Conservation (phyloP, 2,888 invertebrate species). For the Phaedon cochleariae region DNA sequence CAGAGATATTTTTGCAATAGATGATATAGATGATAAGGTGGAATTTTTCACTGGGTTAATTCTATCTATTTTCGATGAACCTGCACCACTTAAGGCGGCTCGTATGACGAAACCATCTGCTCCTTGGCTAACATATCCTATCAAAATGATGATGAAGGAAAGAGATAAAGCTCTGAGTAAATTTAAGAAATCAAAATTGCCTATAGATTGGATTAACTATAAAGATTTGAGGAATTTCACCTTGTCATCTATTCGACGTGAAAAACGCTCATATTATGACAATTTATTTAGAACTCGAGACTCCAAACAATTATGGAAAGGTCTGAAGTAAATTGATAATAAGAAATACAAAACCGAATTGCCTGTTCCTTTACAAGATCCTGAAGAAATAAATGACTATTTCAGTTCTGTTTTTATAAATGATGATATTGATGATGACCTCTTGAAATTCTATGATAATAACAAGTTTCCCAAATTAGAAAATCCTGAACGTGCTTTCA, state of each 20-base stretch:
- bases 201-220: neutral
- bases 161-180: slow-evolving; percentile 10
- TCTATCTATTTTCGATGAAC: neutral
- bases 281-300: neutral
- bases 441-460: neutral
- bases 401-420: neutral
- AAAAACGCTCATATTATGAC: neutral
- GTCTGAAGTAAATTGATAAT: neutral
- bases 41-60: neutral
- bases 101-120: slow-evolving; percentile 8
- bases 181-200: neutral
- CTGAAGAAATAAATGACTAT: too few relatives aligned
- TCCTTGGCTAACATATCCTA: slow-evolving; percentile 12
- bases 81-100: neutral
- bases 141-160: slow-evolving; percentile 12
- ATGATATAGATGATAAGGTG: slow-evolving; percentile 14
- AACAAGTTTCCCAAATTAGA: neutral
- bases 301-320: neutral
- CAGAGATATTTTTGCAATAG: slow-evolving; percentile 2
- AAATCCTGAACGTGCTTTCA: slow-evolving; percentile 21
- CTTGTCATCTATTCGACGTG: neutral
- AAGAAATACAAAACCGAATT: neutral
- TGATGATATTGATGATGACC: neutral
- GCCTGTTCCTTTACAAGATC: too few relatives aligned
- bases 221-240: slow-evolving; percentile 7